Conservation (phyloP, 2,113 vertebrate species). For the Crotalus horridus region DNA sequence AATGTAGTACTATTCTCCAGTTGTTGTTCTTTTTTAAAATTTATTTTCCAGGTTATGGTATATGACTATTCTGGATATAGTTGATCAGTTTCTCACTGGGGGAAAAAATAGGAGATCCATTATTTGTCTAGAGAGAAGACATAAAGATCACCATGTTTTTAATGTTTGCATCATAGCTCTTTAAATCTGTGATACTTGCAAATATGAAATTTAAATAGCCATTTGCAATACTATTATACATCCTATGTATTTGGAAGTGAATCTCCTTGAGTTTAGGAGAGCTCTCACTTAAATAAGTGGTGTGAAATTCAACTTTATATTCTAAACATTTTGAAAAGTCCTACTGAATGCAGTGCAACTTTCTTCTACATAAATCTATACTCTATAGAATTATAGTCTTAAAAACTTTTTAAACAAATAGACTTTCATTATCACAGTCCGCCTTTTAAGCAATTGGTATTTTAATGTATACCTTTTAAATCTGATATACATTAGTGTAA, state of each 20-base stretch:
- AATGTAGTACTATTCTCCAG: background rate
- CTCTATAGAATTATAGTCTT: background rate
- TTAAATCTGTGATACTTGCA: background rate
- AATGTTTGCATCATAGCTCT: background rate
- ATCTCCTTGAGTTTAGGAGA: background rate
- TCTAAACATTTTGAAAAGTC: background rate
- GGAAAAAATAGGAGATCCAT: background rate
- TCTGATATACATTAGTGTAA: background rate
- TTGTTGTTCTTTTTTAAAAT: background rate
- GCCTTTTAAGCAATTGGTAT: background rate
- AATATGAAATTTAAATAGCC: background rate
- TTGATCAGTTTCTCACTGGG: no score
- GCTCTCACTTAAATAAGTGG: background rate
- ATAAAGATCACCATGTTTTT: background rate
- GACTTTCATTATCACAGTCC: background rate
- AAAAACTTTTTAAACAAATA: background rate
- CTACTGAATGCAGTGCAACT: background rate
- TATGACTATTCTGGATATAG: background rate
- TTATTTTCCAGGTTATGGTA: background rate
- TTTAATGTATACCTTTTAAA: background rate
- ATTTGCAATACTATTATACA: background rate
- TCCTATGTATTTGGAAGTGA: background rate
- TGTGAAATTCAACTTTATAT: background rate
- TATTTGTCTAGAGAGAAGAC: background rate
- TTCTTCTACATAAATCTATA: background rate